Percentiles rank a stretch among this genome's conserved stretches.
These are phyloP conservation scores for Phyllotreta striolata DNA, from an alignment of 2,888 invertebrate genomes.

Conservation along the genomic window DNA sequence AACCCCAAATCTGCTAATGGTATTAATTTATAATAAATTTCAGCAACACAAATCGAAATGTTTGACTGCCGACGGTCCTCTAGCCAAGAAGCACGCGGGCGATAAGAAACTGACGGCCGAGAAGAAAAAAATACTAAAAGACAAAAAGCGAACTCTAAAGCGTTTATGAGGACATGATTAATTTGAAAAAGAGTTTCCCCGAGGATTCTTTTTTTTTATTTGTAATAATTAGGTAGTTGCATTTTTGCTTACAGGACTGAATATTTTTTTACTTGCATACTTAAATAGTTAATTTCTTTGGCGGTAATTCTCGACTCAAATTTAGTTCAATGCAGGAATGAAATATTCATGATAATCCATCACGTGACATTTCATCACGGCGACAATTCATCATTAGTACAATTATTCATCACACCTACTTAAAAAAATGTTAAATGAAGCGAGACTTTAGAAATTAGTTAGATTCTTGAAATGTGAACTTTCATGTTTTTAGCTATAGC, in stretches of 20 bases:
- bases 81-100: constrained; percentile 86
- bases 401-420: too few species aligned
- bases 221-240: constrained; percentile 28
- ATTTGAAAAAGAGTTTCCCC: constrained; percentile 30
- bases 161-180: constrained; percentile 72
- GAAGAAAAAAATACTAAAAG: constrained; percentile 78
- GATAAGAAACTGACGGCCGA: constrained; percentile 74
- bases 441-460: too few species aligned
- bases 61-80: constrained; percentile 69
- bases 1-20: too few species aligned
- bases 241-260: constrained; percentile 14
- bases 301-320: too few species aligned
- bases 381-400: too few species aligned
- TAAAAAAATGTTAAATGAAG: too few species aligned
- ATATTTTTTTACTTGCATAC: constrained; percentile 6
- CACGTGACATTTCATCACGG: too few species aligned
- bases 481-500: too few species aligned
- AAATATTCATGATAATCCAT: too few species aligned
- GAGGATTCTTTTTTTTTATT: constrained; percentile 35
- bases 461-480: too few species aligned
- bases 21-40: too few species aligned
- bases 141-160: constrained; percentile 85
- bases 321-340: too few species aligned
- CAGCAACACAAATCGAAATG: constrained; percentile 65
- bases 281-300: neutral